A percentile compares a stretch with the other conserved stretches of the same genome.
Evolutionary conservation across 2,113 vertebrate species (phyloP).

Genomic region (Balaeniceps rex): DNA sequence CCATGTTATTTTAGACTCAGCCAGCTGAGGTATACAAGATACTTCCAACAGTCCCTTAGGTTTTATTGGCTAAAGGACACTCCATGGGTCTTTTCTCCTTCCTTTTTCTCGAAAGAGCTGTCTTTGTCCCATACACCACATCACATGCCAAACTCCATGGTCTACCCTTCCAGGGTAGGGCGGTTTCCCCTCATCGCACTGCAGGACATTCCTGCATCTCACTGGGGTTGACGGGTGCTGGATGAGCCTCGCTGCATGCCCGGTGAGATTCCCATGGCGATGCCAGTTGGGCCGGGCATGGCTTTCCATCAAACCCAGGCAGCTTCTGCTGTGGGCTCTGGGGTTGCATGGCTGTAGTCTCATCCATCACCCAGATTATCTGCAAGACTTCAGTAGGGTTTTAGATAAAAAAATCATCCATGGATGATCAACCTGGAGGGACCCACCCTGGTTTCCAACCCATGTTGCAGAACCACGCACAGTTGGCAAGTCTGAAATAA

Average conservation of each 20-base stretch:
- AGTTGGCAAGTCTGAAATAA: not conserved
- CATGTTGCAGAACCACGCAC: accelerated
- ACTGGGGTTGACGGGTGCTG: not conserved
- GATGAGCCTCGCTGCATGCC: not conserved
- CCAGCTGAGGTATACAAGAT: not conserved
- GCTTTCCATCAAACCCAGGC: not conserved
- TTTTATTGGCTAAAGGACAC: not conserved
- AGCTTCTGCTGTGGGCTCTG: not conserved
- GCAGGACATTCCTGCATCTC: not conserved
- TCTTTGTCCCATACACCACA: not conserved
- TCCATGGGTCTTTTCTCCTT: not conserved
- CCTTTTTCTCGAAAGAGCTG: not conserved
- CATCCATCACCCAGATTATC: not conserved
- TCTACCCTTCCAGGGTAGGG: not conserved
- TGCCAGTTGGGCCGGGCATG: not conserved
- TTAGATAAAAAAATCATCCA: not conserved
- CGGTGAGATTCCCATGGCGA: not conserved
- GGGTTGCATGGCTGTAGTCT: not conserved
- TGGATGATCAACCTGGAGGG: not conserved
- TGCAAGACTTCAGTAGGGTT: not conserved
- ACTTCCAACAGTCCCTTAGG: not conserved
- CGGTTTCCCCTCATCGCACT: accelerated
- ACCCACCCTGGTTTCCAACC: not conserved
- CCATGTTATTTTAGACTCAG: not conserved
- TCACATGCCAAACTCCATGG: not conserved